Evolutionary conservation across 2,113 vertebrate species (phyloP).

Genomic region (Microcebus jonahi): DNA sequence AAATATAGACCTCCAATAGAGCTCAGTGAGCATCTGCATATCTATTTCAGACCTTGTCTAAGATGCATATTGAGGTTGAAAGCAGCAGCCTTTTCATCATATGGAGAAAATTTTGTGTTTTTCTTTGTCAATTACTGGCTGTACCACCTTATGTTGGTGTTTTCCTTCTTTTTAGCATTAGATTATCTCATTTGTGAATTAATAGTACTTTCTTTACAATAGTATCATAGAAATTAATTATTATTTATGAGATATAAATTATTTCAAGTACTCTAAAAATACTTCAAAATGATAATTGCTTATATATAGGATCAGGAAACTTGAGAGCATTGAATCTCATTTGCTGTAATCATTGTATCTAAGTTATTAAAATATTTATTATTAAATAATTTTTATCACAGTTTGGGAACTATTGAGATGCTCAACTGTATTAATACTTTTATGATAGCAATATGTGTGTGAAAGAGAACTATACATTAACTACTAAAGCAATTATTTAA

Average conservation of each 20-base stretch:
- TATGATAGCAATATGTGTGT: background rate
- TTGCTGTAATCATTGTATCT: background rate
- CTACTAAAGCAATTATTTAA: background rate
- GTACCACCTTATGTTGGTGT: background rate
- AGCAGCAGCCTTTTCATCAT: background rate
- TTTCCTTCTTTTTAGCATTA: background rate
- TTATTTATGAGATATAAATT: background rate
- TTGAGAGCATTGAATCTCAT: background rate
- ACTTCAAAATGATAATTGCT: background rate
- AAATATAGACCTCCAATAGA: background rate
- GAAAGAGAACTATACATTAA: background rate
- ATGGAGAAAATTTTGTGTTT: background rate
- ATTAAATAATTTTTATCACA: background rate
- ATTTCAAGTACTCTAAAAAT: background rate
- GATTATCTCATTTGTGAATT: background rate
- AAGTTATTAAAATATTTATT: background rate
- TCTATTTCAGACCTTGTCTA: background rate
- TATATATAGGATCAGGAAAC: background rate
- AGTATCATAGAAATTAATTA: background rate
- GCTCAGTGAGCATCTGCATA: background rate
- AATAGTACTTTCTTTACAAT: background rate
- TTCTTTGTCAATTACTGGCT: background rate
- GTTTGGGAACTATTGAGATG: background rate
- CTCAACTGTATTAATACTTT: background rate
- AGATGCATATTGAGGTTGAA: background rate